Conservation (phyloP, 2,797 vertebrate genomes). For the Lagocephalus sceleratus region DNA sequence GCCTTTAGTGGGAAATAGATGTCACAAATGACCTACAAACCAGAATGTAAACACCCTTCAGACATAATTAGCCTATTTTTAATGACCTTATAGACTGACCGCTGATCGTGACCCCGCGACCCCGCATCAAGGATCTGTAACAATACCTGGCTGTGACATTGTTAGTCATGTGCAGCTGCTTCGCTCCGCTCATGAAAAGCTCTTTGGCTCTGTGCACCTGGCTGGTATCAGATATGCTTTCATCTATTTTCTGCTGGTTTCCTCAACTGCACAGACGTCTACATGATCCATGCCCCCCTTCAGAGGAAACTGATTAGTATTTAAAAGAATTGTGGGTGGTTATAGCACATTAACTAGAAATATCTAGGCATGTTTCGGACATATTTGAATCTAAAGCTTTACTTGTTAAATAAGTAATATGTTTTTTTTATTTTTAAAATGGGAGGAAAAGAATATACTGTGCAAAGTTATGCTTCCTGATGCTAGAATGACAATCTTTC, state of each 20-base stretch:
- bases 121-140: too few species aligned
- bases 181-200: conserved; percentile 54
- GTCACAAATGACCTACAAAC: conserved; percentile 20
- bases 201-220: conserved; percentile 66
- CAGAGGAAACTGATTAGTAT: conserved; percentile 62
- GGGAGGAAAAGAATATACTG: too few species aligned
- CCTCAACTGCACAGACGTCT: conserved; percentile 62
- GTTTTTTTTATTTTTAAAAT: too few species aligned
- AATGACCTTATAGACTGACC: not conserved
- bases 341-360: conserved; percentile 1
- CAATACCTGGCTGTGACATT: too few species aligned
- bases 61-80: conserved; percentile 33
- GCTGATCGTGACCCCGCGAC: too few species aligned
- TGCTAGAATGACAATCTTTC: too few species aligned
- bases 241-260: conserved; percentile 66
- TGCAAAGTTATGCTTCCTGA: too few species aligned
- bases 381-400: too few species aligned
- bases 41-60: conserved; percentile 16
- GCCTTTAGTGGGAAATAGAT: conserved; percentile 15
- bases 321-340: conserved; percentile 49
- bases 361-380: not conserved
- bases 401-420: not conserved
- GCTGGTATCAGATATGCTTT: conserved; percentile 61
- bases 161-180: conserved; percentile 42
- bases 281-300: conserved; percentile 49